These are phyloP conservation scores for Ammodytes marinus DNA, from an alignment of 2,113 vertebrate genomes.

Conservation along the genomic window DNA sequence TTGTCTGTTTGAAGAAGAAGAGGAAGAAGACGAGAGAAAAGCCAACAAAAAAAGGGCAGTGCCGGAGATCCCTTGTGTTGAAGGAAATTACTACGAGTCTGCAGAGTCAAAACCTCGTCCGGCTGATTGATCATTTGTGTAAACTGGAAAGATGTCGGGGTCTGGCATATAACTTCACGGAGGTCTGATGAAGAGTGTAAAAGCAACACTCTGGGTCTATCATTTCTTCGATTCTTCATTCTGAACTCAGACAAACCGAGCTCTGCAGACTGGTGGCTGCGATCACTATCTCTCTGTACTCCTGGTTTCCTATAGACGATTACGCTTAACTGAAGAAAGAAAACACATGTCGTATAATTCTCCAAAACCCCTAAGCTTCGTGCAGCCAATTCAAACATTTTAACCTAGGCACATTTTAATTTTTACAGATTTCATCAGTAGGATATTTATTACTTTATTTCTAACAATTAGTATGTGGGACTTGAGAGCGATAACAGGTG, in stretches of 20 bases:
- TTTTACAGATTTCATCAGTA: too few relatives aligned
- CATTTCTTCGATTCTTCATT: conserved; percentile 22
- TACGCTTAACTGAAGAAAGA: too few relatives aligned
- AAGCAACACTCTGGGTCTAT: conserved; percentile 22
- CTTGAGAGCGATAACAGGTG: too few relatives aligned
- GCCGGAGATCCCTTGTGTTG: conserved; percentile 17
- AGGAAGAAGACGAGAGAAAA: conserved; percentile 56
- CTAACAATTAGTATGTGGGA: too few relatives aligned
- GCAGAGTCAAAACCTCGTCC: conserved; percentile 45
- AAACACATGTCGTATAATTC: too few relatives aligned
- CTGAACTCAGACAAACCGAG: conserved; percentile 5
- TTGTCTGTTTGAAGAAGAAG: conserved; percentile 71
- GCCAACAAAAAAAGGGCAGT: conserved; percentile 34
- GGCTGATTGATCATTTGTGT: conserved; percentile 51
- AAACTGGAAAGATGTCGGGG: conserved; percentile 45
- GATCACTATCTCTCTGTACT: too few relatives aligned
- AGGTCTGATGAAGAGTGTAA: conserved; percentile 20
- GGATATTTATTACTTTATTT: too few relatives aligned
- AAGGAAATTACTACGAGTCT: conserved; percentile 57
- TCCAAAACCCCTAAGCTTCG: too few relatives aligned
- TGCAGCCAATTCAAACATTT: too few relatives aligned
- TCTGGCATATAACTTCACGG: conserved; percentile 4
- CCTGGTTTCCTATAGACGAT: too few relatives aligned
- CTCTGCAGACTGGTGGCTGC: not conserved
- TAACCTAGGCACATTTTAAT: too few relatives aligned